Evolutionary conservation across 2,888 invertebrate genomes (phyloP).

Genomic region (Zaprionus lineosus): DNA sequence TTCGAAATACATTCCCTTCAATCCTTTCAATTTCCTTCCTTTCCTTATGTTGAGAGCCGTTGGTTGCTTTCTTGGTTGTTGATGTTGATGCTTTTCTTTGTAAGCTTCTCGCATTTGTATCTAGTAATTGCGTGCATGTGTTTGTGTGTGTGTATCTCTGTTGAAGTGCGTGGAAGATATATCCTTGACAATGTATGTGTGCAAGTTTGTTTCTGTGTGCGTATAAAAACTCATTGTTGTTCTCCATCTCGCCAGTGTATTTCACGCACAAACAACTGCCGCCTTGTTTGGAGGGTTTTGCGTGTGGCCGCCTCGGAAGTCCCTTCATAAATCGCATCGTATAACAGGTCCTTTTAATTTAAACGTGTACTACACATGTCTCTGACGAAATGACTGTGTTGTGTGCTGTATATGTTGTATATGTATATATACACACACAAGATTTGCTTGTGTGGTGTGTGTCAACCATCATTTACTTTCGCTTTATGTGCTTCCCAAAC

Average conservation of each 20-base stretch:
- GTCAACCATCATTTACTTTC: no score
- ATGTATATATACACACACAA: neutral
- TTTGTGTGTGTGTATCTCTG: conserved; percentile 20
- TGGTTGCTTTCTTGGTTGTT: neutral
- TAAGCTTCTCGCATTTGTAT: neutral
- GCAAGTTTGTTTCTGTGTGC: neutral
- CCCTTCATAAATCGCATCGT: conserved; percentile 56
- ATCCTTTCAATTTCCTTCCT: conserved; percentile 15
- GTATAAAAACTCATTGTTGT: neutral
- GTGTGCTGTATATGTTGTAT: conserved; percentile 2
- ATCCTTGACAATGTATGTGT: no score
- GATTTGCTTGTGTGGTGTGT: conserved; percentile 19
- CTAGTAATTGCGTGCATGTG: no score
- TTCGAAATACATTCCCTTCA: conserved; percentile 7
- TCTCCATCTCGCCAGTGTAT: neutral
- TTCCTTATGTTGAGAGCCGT: neutral
- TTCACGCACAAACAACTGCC: conserved; percentile 26
- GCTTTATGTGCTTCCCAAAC: no score
- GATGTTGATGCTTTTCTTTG: neutral
- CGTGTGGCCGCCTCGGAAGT: conserved; percentile 12
- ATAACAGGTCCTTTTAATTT: conserved; percentile 53
- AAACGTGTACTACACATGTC: conserved; percentile 52
- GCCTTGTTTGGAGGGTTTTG: conserved; percentile 1
- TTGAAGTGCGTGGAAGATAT: no score
- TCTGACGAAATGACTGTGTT: conserved; percentile 24